Evolutionary conservation across 2,797 vertebrate genomes (phyloP), one percentile per base, ranked within the genome.

Genomic region (Pterois miles): DNA sequence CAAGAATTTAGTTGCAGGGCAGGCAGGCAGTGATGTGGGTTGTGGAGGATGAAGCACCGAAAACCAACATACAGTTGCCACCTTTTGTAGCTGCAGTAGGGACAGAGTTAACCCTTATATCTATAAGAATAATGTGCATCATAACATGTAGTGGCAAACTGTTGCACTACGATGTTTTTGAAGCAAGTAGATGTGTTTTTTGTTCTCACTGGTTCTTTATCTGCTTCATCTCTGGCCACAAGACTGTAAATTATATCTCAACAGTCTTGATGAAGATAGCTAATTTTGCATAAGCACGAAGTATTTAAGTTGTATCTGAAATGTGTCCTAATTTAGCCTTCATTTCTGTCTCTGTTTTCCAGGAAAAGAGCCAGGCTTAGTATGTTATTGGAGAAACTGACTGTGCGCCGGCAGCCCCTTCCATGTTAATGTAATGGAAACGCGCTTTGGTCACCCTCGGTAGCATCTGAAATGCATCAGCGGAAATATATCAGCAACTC

Each of bases 381-480:
- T 34, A n/a, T 85, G 88, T 90, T 91, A 83, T 76, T 83, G 89
- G 90, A 91, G 86, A 86, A 79, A 87, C 14, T 82, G 86, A 89
- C 83, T 80, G 65, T 12, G 79, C 68, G 10, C 86, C 84, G 86
- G 86, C 84, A 79, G 84, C 20, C 84, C 65, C 54, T 3, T 62
- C 67, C 71, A 16, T 76, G 82, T 54, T 88, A 83, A 85, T 90
- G 92, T 91, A 85, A 94, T 93, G 93, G 91, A 93, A 93, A 92
- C 79, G n/a, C 36, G 29, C 76, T 69, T 38, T 25, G 83, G 78
- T 86, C 64, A 22, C 71, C 82, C 58, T 78, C 63, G 34, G 82
- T 83, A 74, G 82, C 85, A 53, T 86, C 85, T 90, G 90, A 94
- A 88, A 91, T 86, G 90, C 86, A 84, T 81, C 88, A 88, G 84